phyloP scores from a whole-genome alignment of 92 coral and sea anemone genomes.

The Palythoa heliodiscus region DNA sequence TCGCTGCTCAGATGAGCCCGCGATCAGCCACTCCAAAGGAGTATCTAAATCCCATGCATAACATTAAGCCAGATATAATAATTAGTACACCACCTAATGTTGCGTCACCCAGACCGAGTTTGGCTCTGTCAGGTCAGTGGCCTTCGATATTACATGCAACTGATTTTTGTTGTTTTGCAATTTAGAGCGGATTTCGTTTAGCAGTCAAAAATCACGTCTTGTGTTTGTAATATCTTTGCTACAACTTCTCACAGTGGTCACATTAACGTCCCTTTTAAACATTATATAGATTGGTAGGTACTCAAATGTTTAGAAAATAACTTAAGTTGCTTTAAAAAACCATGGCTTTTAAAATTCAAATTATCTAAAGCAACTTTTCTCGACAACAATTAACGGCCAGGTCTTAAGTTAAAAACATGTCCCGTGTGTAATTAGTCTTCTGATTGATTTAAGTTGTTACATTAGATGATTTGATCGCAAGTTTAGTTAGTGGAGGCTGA shows the following conservation, averaged over 20 bases:
- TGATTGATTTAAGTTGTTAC: constrained; percentile 1
- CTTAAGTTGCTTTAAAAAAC: too few species aligned
- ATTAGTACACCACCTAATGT: constrained; percentile 12
- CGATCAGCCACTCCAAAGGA: neutral
- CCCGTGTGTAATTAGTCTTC: neutral
- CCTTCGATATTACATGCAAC: neutral
- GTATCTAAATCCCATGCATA: neutral
- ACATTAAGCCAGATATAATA: constrained; percentile 9
- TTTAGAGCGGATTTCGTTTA: too few species aligned
- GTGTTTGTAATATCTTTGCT: too few species aligned
- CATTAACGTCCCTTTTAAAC: too few species aligned
- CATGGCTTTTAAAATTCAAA: too few species aligned
- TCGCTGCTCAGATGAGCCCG: constrained; percentile 14
- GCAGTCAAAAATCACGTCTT: too few species aligned
- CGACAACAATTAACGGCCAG: too few species aligned
- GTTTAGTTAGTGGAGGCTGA: neutral
- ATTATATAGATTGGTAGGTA: too few species aligned
- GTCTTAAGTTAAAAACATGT: too few species aligned
- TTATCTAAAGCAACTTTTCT: too few species aligned
- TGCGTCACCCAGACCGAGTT: constrained; percentile 37
- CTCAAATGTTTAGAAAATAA: too few species aligned
- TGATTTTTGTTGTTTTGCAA: neutral
- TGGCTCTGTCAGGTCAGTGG: constrained; percentile 33
- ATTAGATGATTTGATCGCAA: neutral
- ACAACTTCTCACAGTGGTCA: too few species aligned